A percentile compares a stretch with the other conserved stretches of the same genome.
phyloP scores from a whole-genome alignment of 2,797 vertebrate genomes.

The Lacerta viridis region DNA sequence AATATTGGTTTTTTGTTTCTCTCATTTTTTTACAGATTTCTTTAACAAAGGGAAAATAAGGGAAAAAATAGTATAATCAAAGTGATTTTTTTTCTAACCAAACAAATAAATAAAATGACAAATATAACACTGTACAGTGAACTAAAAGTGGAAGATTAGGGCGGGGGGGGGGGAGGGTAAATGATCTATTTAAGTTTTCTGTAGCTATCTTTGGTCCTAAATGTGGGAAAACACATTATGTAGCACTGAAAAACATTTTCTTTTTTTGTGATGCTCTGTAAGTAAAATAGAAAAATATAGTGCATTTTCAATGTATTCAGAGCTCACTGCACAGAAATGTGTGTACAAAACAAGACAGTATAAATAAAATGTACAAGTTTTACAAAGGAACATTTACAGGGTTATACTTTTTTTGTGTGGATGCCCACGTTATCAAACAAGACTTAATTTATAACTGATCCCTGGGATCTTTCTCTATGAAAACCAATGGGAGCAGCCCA shows the following conservation, averaged over 20 bases:
- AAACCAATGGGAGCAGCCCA: slow-evolving; percentile 90
- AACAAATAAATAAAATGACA: slow-evolving; percentile 98
- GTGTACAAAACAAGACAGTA: slow-evolving; percentile 95
- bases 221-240: slow-evolving; percentile 94
- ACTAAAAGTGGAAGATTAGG: slow-evolving; percentile 81
- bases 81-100: slow-evolving; percentile 89
- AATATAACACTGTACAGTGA: slow-evolving; percentile 94
- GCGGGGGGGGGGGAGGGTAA: slow-evolving; percentile 53
- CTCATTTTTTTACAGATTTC: slow-evolving; percentile 86
- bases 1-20: slow-evolving; percentile 75
- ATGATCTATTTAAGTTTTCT: slow-evolving; percentile 86
- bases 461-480: slow-evolving; percentile 86
- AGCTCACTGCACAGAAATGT: slow-evolving; percentile 96
- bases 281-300: slow-evolving; percentile 99
- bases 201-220: slow-evolving; percentile 99
- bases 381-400: slow-evolving; percentile 98
- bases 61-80: slow-evolving; percentile 87
- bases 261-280: slow-evolving; percentile 90
- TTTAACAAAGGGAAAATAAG: slow-evolving; percentile 77
- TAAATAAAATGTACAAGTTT: slow-evolving; percentile 99
- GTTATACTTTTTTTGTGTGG: slow-evolving; percentile 85
- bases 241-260: slow-evolving; percentile 96
- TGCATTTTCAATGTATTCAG: slow-evolving; percentile 99
- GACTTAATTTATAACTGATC: slow-evolving; percentile 84
- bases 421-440: slow-evolving; percentile 85